Evolutionary conservation across 2,797 vertebrate genomes (phyloP).

Genomic region (Merluccius polli): DNA sequence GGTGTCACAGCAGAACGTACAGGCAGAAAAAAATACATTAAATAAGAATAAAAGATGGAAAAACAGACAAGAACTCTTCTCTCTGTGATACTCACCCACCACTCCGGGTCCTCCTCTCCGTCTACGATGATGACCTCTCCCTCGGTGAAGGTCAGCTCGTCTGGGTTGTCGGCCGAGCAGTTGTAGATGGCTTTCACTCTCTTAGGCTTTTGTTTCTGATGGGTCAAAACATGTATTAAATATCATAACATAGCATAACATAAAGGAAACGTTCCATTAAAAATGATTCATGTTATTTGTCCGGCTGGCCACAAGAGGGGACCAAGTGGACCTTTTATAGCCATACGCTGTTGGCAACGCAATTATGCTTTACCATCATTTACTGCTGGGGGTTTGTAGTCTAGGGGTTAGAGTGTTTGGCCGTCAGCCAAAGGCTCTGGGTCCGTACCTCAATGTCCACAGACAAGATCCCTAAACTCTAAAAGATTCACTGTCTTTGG

Average conservation of each 20-base stretch:
- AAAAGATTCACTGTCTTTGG: too few species aligned
- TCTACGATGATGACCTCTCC: constrained; percentile 93
- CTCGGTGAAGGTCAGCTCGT: constrained; percentile 89
- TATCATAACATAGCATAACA: background rate
- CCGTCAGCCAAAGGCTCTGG: background rate
- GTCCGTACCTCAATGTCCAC: too few species aligned
- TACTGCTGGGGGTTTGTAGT: background rate
- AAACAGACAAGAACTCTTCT: too few species aligned
- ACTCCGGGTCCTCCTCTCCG: constrained; percentile 91
- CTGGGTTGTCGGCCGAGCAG: constrained; percentile 86
- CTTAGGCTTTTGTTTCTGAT: constrained; percentile 83
- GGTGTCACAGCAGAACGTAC: too few species aligned
- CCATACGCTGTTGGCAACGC: background rate
- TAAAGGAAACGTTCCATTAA: background rate
- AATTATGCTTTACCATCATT: background rate
- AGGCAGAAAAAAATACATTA: background rate
- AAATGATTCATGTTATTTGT: background rate
- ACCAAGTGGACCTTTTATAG: background rate
- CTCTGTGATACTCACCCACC: constrained; percentile 85
- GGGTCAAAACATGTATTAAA: constrained; percentile 8
- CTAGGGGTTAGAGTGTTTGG: background rate
- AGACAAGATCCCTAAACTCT: too few species aligned
- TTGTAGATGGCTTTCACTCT: constrained; percentile 92
- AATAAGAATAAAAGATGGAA: too few species aligned
- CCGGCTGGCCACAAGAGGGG: background rate